Conservation (phyloP, 2,797 vertebrate genomes). For the Bucorvus abyssinicus region DNA sequence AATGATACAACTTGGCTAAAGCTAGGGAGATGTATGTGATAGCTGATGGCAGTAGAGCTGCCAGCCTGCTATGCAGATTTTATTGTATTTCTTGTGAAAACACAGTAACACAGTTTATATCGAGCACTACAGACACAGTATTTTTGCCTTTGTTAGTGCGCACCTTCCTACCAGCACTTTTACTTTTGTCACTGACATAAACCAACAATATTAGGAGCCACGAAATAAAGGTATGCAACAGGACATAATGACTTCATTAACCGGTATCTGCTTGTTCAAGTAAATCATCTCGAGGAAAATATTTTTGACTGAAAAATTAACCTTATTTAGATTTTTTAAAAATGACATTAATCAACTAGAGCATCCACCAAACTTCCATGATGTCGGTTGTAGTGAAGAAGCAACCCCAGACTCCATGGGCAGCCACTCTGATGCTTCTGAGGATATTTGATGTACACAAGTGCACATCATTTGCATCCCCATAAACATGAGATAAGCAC, state of each 20-base stretch:
- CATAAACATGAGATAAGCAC: not conserved
- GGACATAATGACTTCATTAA: not conserved
- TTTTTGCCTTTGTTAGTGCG: not conserved
- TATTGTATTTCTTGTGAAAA: slow-evolving; percentile 12
- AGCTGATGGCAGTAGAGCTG: slow-evolving; percentile 49
- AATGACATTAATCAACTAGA: not conserved
- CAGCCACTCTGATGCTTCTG: not conserved
- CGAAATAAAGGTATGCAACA: not conserved
- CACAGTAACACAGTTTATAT: not conserved
- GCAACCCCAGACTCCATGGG: not conserved
- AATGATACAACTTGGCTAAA: slow-evolving; percentile 59
- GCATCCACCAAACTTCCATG: not conserved
- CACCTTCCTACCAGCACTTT: not conserved
- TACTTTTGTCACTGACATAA: not conserved
- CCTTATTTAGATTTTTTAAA: not conserved
- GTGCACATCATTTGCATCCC: not conserved
- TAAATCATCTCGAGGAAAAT: not conserved
- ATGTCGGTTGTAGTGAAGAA: not conserved
- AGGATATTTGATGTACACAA: not conserved
- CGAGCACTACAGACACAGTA: not conserved
- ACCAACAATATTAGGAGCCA: not conserved
- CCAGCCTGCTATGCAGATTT: slow-evolving; percentile 29
- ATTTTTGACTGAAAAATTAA: not conserved
- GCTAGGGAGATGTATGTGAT: slow-evolving; percentile 40
- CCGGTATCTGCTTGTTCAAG: not conserved